Conservation (phyloP, 2,797 vertebrate genomes). For the Vireo griseus region DNA sequence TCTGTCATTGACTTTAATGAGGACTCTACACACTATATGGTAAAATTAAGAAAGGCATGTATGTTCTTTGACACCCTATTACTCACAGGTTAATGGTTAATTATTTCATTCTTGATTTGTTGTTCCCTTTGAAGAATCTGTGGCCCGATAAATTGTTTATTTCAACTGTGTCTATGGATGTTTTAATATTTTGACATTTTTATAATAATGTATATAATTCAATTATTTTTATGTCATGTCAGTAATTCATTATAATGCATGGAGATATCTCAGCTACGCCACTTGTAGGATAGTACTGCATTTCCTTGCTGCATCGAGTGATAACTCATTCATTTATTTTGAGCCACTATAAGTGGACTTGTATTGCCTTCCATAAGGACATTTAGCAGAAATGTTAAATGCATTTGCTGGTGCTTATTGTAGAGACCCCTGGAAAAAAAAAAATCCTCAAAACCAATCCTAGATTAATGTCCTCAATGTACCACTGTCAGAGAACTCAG, state of each 20-base stretch:
- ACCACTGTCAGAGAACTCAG: not conserved
- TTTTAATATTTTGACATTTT: not conserved
- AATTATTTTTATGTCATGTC: not conserved
- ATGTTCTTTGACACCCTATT: not conserved
- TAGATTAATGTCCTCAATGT: not conserved
- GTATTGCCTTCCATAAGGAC: not conserved
- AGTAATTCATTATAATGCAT: not conserved
- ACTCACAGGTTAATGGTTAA: not conserved
- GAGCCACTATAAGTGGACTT: not conserved
- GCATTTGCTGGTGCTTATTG: not conserved
- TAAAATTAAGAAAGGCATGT: not conserved
- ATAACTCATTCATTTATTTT: not conserved
- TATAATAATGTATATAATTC: not conserved
- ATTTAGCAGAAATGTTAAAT: not conserved
- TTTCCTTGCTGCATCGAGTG: not conserved
- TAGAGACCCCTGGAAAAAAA: not conserved
- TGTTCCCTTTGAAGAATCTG: not conserved
- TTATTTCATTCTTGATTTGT: not conserved
- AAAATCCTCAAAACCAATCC: not conserved
- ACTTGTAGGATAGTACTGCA: not conserved
- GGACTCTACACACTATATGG: not conserved
- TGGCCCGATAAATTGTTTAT: not conserved
- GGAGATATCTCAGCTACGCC: not conserved
- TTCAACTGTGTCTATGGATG: not conserved
- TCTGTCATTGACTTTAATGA: not conserved